These are phyloP conservation scores for Scrobipalpa atriplicella DNA, from an alignment of 2,888 invertebrate genomes.

Conservation along the genomic window DNA sequence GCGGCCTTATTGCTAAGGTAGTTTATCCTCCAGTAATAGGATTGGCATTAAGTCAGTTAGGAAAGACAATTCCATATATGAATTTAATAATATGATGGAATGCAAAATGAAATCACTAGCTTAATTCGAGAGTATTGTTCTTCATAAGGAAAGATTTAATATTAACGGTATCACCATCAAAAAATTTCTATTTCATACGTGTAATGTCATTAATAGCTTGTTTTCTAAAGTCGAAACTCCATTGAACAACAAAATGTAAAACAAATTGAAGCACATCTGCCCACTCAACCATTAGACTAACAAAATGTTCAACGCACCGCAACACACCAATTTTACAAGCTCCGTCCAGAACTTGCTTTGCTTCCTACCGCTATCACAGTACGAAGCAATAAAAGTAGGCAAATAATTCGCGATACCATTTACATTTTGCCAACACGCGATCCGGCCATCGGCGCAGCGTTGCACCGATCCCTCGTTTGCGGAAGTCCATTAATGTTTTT, in stretches of 20 bases:
- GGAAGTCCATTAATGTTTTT: conserved; percentile 68
- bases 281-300: no score
- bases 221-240: no score
- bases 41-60: conserved; percentile 27
- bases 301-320: no score
- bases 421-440: conserved; percentile 61
- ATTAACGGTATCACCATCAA: not conserved
- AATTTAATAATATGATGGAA: no score
- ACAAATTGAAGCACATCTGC: no score
- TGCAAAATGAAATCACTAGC: no score
- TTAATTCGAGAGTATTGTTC: no score
- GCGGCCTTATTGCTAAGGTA: no score
- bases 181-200: not conserved
- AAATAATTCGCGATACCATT: conserved; percentile 64
- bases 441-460: conserved; percentile 36
- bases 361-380: conserved; percentile 32
- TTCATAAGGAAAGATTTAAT: no score
- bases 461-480: conserved; percentile 45
- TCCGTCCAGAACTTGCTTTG: not conserved
- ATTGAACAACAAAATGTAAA: no score
- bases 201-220: not conserved
- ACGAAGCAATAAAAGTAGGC: conserved; percentile 57
- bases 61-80: conserved; percentile 3
- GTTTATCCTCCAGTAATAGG: conserved; percentile 29
- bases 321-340: not conserved